Conservation (phyloP, 1,140 invertebrate species). For the Teleopsis dalmanni region DNA sequence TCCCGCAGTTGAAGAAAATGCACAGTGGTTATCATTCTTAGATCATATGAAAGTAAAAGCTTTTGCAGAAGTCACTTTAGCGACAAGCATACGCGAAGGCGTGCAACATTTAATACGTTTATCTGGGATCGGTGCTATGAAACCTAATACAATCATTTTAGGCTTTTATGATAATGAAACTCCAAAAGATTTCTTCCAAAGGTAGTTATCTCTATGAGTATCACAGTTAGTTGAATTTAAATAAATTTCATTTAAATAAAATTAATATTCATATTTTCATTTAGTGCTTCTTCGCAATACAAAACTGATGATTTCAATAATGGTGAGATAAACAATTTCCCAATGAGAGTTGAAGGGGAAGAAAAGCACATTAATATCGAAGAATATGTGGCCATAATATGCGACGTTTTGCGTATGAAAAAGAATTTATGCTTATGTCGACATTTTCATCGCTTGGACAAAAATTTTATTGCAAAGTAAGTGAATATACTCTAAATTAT, state of each 20-base stretch:
- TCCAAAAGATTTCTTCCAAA: conserved; percentile 67
- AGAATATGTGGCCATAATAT: conserved; percentile 86
- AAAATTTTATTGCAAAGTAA: conserved; percentile 60
- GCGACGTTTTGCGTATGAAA: conserved; percentile 79
- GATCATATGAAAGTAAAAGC: conserved; percentile 90
- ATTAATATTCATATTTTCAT: conserved; percentile 12
- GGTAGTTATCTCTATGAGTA: conserved; percentile 28
- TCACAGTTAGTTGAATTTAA: background rate
- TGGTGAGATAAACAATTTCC: conserved; percentile 42
- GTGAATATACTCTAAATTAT: conserved; percentile 19
- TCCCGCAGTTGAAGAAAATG: conserved; percentile 66
- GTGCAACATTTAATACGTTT: conserved; percentile 86
- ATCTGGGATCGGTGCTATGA: conserved; percentile 96
- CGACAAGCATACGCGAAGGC: conserved; percentile 76
- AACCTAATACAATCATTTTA: conserved; percentile 90
- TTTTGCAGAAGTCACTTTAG: conserved; percentile 91
- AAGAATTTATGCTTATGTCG: conserved; percentile 93
- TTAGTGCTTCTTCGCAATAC: conserved; percentile 45
- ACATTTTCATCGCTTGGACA: conserved; percentile 81
- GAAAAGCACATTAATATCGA: conserved; percentile 37
- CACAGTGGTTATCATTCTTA: conserved; percentile 79
- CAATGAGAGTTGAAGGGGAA: conserved; percentile 36
- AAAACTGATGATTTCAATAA: conserved; percentile 44
- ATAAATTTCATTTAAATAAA: background rate
- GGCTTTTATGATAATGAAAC: conserved; percentile 78